A percentile compares a stretch with the other conserved stretches of the same genome.
phyloP scores from a whole-genome alignment of 2,113 vertebrate species.

The Mustela lutreola region DNA sequence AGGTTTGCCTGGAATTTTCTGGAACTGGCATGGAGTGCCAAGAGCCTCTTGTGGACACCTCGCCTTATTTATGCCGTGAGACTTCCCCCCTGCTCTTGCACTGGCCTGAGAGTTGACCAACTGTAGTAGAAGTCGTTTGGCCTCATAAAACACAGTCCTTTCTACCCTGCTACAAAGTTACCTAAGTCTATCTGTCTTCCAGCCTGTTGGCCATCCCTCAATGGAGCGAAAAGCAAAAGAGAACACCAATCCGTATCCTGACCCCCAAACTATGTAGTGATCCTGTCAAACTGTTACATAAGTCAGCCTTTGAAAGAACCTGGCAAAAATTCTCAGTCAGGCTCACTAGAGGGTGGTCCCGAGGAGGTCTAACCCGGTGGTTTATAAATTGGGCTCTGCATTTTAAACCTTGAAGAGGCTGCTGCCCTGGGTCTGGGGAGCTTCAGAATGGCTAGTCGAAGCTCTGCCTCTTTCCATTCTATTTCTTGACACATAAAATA shows the following conservation, averaged over 20 bases:
- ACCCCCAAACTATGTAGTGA: not conserved
- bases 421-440: not conserved
- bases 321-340: not conserved
- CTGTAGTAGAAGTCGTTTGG: not conserved
- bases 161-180: not conserved
- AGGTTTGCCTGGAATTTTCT: slow-evolving; percentile 12
- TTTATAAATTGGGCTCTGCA: not conserved
- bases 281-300: not conserved
- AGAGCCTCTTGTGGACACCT: not conserved
- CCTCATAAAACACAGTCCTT: not conserved
- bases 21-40: not conserved
- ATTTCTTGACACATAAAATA: not conserved
- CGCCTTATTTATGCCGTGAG: not conserved
- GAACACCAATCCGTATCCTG: not conserved
- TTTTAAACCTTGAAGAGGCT: not conserved
- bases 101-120: not conserved
- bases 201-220: not conserved
- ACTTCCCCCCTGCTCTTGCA: not conserved
- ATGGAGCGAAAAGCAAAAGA: not conserved
- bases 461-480: not conserved
- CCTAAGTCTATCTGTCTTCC: not conserved
- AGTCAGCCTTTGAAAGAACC: not conserved
- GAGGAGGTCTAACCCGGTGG: not conserved
- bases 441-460: not conserved
- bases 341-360: not conserved